phyloP scores from a whole-genome alignment of 2,797 vertebrate species.

The Trachurus trachurus region DNA sequence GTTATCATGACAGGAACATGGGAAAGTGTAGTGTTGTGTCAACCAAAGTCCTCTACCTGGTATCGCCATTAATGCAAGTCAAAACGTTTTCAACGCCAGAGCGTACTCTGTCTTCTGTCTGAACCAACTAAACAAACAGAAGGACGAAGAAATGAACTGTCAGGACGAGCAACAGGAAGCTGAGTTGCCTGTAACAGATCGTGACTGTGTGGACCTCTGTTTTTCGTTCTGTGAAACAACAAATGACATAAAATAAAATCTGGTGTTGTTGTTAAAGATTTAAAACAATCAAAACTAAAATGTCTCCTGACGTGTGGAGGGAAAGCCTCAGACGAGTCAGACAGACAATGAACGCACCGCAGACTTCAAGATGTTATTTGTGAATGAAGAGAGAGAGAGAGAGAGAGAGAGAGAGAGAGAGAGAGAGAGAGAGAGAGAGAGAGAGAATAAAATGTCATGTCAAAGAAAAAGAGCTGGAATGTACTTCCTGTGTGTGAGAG shows the following conservation, averaged over 20 bases:
- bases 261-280: not conserved
- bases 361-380: slow-evolving; percentile 24
- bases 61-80: too few relatives aligned
- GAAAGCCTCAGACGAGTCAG: slow-evolving; percentile 21
- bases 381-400: slow-evolving; percentile 12
- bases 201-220: not conserved
- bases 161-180: slow-evolving; percentile 7
- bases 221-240: slow-evolving; percentile 6
- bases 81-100: not conserved
- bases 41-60: too few relatives aligned
- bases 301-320: not conserved
- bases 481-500: slow-evolving; percentile 56
- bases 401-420: not conserved
- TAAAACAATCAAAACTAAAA: not conserved
- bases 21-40: too few relatives aligned
- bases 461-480: slow-evolving; percentile 45
- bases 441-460: slow-evolving; percentile 27
- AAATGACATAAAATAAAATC: not conserved
- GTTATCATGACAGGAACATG: too few relatives aligned
- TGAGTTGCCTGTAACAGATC: not conserved
- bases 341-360: slow-evolving; percentile 42
- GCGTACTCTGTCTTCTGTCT: fast-evolving
- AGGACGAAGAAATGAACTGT: not conserved
- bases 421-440: not conserved
- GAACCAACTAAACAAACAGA: slow-evolving; percentile 10